A percentile compares a stretch with the other conserved stretches of the same genome.
Evolutionary conservation across 2,113 vertebrate genomes (phyloP).

Genomic region (Calonectris borealis): DNA sequence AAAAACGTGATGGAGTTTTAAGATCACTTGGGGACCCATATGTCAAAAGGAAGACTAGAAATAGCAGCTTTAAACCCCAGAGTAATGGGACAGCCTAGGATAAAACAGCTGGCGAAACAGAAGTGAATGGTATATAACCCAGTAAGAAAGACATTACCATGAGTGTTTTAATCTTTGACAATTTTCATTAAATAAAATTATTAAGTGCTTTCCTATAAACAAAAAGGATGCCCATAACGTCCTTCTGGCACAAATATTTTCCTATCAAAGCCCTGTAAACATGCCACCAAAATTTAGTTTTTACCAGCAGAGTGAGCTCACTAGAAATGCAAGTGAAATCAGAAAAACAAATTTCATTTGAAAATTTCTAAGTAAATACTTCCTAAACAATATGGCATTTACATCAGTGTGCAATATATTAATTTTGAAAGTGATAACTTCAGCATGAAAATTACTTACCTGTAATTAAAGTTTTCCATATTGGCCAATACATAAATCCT

Average conservation of each 20-base stretch:
- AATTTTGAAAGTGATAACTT: conserved; percentile 27
- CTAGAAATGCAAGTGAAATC: conserved; percentile 47
- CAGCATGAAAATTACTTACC: conserved; percentile 68
- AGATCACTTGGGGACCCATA: conserved; percentile 21
- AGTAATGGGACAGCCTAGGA: conserved; percentile 2
- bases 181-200: conserved; percentile 66
- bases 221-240: conserved; percentile 45
- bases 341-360: not conserved
- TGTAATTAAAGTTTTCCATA: conserved; percentile 56
- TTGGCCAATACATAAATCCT: conserved; percentile 67
- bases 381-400: conserved; percentile 65
- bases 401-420: conserved; percentile 55
- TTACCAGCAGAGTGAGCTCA: conserved; percentile 28
- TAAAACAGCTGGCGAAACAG: conserved; percentile 16
- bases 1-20: conserved; percentile 5
- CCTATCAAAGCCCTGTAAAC: conserved; percentile 45
- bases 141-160: conserved; percentile 64
- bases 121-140: conserved; percentile 61
- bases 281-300: conserved; percentile 28
- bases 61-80: conserved; percentile 55
- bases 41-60: conserved; percentile 58
- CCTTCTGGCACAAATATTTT: conserved; percentile 65
- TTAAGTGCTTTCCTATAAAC: conserved; percentile 73
- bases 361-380: conserved; percentile 42
- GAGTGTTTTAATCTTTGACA: conserved; percentile 61